Evolutionary conservation across 2,113 vertebrate genomes (phyloP).

Genomic region (Colistium nudipinnis): DNA sequence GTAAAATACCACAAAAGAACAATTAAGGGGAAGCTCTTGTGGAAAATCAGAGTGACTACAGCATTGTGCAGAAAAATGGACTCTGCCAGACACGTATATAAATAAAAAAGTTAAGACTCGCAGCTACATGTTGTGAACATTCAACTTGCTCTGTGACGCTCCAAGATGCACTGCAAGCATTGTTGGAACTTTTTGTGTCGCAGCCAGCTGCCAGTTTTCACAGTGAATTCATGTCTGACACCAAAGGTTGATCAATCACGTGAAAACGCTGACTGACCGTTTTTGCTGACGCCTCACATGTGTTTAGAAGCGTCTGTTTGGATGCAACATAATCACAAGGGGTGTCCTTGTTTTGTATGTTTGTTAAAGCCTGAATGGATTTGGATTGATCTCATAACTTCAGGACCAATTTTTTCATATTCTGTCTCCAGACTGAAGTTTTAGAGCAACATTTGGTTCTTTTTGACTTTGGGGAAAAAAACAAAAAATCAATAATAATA

Average conservation of each 20-base stretch:
- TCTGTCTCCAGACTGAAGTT: neutral
- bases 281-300: neutral
- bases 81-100: neutral
- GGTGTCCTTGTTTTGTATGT: too few relatives aligned
- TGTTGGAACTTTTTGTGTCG: conserved; percentile 13
- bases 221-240: conserved; percentile 55
- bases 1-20: neutral
- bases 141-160: conserved; percentile 16
- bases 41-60: neutral
- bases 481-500: conserved; percentile 2
- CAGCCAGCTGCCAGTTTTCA: conserved; percentile 61
- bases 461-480: neutral
- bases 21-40: conserved; percentile 6
- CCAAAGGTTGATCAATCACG: neutral
- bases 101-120: neutral
- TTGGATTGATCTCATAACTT: conserved; percentile 3
- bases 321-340: conserved; percentile 59
- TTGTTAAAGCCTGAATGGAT: conserved; percentile 14
- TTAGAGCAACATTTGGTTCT: neutral
- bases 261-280: too few relatives aligned
- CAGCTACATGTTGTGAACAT: neutral
- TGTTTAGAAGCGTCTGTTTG: conserved; percentile 11
- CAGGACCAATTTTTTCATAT: too few relatives aligned
- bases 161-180: conserved; percentile 9
- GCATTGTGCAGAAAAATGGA: neutral